A percentile compares a stretch with the other conserved stretches of the same genome.
Conservation (phyloP, 2,888 invertebrate species). For the Scrobipalpa atriplicella region DNA sequence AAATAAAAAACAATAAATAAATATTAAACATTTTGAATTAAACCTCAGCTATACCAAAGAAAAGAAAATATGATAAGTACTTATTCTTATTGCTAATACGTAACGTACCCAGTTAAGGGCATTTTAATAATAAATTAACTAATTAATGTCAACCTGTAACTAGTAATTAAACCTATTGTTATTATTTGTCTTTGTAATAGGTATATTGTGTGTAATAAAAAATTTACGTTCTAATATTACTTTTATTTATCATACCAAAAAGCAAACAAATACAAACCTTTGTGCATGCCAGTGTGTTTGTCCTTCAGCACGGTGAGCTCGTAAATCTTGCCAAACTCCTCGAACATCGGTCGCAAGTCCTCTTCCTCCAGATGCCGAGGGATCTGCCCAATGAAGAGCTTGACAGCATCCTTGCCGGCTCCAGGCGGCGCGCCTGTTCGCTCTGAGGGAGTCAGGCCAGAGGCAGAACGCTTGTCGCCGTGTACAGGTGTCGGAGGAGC, state of each 20-base stretch:
- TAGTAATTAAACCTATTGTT: too few relatives aligned
- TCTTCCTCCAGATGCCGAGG: slow-evolving; percentile 94
- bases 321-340: slow-evolving; percentile 96
- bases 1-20: too few relatives aligned
- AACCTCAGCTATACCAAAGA: too few relatives aligned
- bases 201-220: too few relatives aligned
- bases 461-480: slow-evolving; percentile 50
- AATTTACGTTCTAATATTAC: not conserved
- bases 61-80: too few relatives aligned
- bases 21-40: too few relatives aligned
- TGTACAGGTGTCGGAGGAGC: slow-evolving; percentile 76
- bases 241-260: not conserved
- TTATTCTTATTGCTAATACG: too few relatives aligned
- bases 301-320: slow-evolving; percentile 97
- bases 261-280: slow-evolving; percentile 87
- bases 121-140: too few relatives aligned
- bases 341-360: slow-evolving; percentile 94
- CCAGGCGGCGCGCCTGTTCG: slow-evolving; percentile 73
- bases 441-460: slow-evolving; percentile 69
- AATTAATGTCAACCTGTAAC: too few relatives aligned
- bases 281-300: slow-evolving; percentile 97
- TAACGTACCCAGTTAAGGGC: too few relatives aligned
- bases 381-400: slow-evolving; percentile 96
- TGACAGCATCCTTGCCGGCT: slow-evolving; percentile 85
- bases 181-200: too few relatives aligned